A percentile compares a stretch with the other conserved stretches of the same genome.
Conservation (phyloP, 2,888 invertebrate genomes). For the Pyrocoelia pectoralis region DNA sequence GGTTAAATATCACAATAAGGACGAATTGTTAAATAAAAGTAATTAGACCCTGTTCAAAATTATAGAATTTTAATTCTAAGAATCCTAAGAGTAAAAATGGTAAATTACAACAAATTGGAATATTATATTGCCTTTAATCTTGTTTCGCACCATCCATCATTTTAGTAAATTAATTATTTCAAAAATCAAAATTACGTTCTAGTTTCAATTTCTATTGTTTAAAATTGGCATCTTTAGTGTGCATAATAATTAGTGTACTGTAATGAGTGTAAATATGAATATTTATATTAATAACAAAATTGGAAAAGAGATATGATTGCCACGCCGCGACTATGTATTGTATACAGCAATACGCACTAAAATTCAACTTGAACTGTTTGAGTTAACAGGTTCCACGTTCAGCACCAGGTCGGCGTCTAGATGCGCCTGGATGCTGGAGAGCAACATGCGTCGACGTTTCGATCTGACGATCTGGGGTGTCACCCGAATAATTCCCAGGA, state of each 20-base stretch:
- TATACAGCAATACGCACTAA: conserved; percentile 20
- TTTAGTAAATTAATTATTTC: no score
- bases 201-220: no score
- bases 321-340: conserved; percentile 17
- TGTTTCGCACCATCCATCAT: no score
- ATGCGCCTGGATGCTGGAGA: conserved; percentile 43
- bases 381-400: conserved; percentile 41
- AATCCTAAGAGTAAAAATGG: no score
- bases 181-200: no score
- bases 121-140: not conserved
- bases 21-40: conserved; percentile 3
- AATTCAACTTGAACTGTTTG: conserved; percentile 33
- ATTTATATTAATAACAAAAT: no score
- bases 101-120: no score
- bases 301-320: conserved; percentile 10
- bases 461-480: conserved; percentile 37
- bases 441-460: conserved; percentile 40
- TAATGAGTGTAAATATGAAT: no score
- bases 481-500: conserved; percentile 13
- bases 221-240: no score
- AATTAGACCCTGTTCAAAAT: conserved; percentile 1
- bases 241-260: no score
- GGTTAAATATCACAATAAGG: conserved; percentile 4
- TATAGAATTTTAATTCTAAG: no score
- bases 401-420: conserved; percentile 37